Conservation (phyloP, 2,888 invertebrate species). For the Endomychus coccineus region DNA sequence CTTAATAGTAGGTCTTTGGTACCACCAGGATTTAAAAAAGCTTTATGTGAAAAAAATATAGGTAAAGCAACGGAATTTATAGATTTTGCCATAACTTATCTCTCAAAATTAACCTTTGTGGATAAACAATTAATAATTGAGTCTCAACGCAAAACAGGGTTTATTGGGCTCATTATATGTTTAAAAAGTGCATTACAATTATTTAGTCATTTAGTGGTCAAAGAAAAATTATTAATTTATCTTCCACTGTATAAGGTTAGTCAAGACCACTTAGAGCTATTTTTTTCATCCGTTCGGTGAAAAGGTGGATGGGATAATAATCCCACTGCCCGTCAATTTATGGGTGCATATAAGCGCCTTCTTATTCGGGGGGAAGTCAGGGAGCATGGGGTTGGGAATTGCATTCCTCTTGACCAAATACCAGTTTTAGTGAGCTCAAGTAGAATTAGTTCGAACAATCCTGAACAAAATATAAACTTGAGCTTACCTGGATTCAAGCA, state of each 20-base stretch:
- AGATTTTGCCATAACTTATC: not conserved
- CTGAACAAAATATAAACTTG: not conserved
- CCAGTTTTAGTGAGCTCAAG: conserved; percentile 15
- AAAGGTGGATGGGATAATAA: conserved; percentile 23
- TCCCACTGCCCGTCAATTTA: conserved; percentile 20
- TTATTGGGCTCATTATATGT: conserved; percentile 1
- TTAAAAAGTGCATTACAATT: too few species aligned
- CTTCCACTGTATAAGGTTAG: conserved; percentile 19
- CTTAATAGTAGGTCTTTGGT: conserved; percentile 14
- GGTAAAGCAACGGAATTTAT: not conserved
- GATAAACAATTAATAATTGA: not conserved
- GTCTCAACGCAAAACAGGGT: conserved; percentile 5
- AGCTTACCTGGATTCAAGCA: too few species aligned
- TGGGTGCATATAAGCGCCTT: conserved; percentile 19
- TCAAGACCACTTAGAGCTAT: conserved; percentile 20
- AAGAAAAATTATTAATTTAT: conserved; percentile 15
- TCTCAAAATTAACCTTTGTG: not conserved
- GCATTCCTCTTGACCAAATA: conserved; percentile 17
- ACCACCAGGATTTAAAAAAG: conserved; percentile 1
- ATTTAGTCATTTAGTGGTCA: too few species aligned
- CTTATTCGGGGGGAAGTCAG: conserved; percentile 15
- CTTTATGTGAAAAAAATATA: conserved; percentile 4
- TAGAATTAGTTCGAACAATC: conserved; percentile 3
- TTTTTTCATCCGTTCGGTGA: conserved; percentile 17
- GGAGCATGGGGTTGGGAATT: conserved; percentile 18